These are phyloP conservation scores for Brenthis hecate DNA, from an alignment of 2,888 invertebrate species.

Conservation along the genomic window DNA sequence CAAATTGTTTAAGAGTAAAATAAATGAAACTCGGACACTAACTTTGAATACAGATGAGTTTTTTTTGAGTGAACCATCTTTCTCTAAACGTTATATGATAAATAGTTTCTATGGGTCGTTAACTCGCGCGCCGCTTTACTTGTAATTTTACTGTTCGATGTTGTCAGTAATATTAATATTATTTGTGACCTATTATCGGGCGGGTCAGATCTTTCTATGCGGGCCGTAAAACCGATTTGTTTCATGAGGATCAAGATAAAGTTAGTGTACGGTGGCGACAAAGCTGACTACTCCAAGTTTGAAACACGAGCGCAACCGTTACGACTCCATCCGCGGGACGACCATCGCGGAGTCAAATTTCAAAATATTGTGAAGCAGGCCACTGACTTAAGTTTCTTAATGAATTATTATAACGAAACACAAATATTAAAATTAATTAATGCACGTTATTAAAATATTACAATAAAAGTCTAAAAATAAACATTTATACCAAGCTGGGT, in stretches of 20 bases:
- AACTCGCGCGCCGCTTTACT: constrained; percentile 66
- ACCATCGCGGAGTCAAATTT: constrained; percentile 55
- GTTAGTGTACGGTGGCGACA: constrained; percentile 50
- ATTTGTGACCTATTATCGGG: constrained; percentile 72
- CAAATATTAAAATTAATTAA: neutral
- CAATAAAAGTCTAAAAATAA: neutral
- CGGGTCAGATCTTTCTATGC: constrained; percentile 67
- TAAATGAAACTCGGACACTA: constrained; percentile 63
- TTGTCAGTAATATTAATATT: constrained; percentile 78
- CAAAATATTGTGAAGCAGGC: constrained; percentile 61
- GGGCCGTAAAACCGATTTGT: constrained; percentile 62
- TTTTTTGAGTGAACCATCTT: constrained; percentile 72
- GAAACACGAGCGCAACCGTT: constrained; percentile 59
- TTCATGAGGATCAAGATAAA: constrained; percentile 67
- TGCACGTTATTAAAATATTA: neutral
- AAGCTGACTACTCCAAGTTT: constrained; percentile 46
- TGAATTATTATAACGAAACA: neutral
- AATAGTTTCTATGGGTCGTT: constrained; percentile 75
- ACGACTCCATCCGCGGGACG: constrained; percentile 43
- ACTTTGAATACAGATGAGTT: constrained; percentile 74
- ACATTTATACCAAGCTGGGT: constrained; percentile 45
- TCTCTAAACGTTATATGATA: constrained; percentile 69
- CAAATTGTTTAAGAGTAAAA: constrained; percentile 71
- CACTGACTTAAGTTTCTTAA: constrained; percentile 19
- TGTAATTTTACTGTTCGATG: constrained; percentile 73